Evolutionary conservation across 2,113 vertebrate species (phyloP).

Genomic region (Lagopus leucura): DNA sequence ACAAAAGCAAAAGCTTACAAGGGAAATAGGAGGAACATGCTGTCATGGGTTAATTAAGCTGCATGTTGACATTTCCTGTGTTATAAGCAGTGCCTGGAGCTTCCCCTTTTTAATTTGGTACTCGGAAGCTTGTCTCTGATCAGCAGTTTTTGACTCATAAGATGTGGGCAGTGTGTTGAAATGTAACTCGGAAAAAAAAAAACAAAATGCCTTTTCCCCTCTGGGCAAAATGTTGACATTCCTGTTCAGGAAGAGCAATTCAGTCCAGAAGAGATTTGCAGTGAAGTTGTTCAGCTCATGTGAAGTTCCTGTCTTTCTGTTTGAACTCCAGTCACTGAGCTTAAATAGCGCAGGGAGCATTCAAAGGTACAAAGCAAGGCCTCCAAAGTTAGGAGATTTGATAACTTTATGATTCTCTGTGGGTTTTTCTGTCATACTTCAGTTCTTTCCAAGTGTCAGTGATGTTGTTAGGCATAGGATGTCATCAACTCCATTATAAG

Average conservation of each 20-base stretch:
- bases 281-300: neutral
- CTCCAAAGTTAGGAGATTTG: neutral
- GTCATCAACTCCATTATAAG: neutral
- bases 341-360: neutral
- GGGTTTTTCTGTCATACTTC: neutral
- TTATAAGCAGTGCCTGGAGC: neutral
- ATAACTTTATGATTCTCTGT: neutral
- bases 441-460: neutral
- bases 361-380: neutral
- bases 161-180: neutral
- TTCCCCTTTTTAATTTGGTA: constrained; percentile 38
- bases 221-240: neutral
- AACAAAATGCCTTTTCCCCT: neutral
- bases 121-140: neutral
- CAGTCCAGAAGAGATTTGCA: neutral
- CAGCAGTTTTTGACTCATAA: neutral
- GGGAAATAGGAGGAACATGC: neutral
- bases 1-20: neutral
- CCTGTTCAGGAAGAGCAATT: neutral
- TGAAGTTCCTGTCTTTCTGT: neutral
- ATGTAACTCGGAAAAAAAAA: neutral
- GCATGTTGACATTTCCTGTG: neutral
- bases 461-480: neutral
- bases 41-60: neutral
- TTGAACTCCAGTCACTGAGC: rapidly evolving